Conservation (phyloP, 1,140 invertebrate species). For the Gonatopus flavifemur region DNA sequence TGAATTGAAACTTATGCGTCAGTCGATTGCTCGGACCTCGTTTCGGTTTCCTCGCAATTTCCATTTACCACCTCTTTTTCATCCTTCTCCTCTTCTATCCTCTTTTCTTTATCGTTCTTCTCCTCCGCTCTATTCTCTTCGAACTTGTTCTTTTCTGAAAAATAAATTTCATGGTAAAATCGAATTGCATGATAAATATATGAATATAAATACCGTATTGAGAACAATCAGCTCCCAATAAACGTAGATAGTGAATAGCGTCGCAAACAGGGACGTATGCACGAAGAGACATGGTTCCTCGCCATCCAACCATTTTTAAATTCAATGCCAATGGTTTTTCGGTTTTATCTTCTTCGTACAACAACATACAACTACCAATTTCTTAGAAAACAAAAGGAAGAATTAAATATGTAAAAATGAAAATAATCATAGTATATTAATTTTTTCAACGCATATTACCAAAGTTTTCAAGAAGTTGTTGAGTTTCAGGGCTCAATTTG, state of each 20-base stretch:
- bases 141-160: conserved; percentile 53
- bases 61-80: conserved; percentile 2
- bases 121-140: conserved; percentile 36
- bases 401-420: conserved; percentile 2
- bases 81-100: conserved; percentile 9
- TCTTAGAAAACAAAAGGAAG: conserved; percentile 55
- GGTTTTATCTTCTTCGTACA: conserved; percentile 64
- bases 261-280: conserved; percentile 84
- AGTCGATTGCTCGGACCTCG: too few relatives aligned
- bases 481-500: conserved; percentile 65
- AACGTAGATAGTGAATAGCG: conserved; percentile 79
- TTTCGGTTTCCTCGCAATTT: too few relatives aligned
- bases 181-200: conserved; percentile 9
- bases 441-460: conserved; percentile 53
- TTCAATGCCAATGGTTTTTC: conserved; percentile 56
- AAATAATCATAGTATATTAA: conserved; percentile 8
- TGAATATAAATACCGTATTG: conserved; percentile 70
- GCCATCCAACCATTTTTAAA: conserved; percentile 84
- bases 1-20: too few relatives aligned
- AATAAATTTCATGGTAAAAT: conserved; percentile 10
- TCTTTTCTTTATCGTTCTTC: background rate
- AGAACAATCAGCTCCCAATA: conserved; percentile 80
- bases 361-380: conserved; percentile 74
- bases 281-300: conserved; percentile 81
- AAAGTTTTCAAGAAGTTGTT: conserved; percentile 67